Evolutionary conservation across 1,140 invertebrate genomes (phyloP), one percentile per base, ranked within the genome.

Genomic region (Polyergus mexicanus): DNA sequence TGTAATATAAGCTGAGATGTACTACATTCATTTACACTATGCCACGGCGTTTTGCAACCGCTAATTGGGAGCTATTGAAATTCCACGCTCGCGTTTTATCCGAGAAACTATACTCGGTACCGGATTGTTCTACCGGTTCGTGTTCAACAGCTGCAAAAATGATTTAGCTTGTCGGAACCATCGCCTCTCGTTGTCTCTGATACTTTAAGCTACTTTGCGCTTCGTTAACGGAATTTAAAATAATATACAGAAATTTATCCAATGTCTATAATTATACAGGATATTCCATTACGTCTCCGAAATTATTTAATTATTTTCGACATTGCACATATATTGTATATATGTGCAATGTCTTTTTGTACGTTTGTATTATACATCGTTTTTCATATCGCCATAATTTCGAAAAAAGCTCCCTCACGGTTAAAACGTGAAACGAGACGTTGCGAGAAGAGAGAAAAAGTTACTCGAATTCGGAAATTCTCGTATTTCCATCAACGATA

Each of bases 131-230:
- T 32, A 6, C 10, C 22, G n/a, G 3, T 44, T 11, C n/a, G 2
- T 28, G n/a, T 41, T 78, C 76, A 78, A 35, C 76, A 56, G 16
- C 32, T 35, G 22, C 41, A 47, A 71, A 80, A 56, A 41, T 35
- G 47, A 80, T 25, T 80, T 25, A 25, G n/a, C 58, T 19, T 13
- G 28, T 22, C 41, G 22, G 22, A 68, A 44, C 1, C 13, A 32
- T 13, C 7, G 44, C 41, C 5, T 78, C n/a, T 54, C 32, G 19
- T 80, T 80, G 68, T 4, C 16, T 56, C 63, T 56, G 35, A 66
- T 51, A 65, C 44, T 54, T n/a, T 47, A 80, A 66, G 44, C 25
- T 16, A 19, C 47, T 56, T 68, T n/a, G 32, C 8, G 22, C 32
- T 32, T 80, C 22, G 41, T 80, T 80, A 80, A 8, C 22, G 25